Evolutionary conservation across 2,888 invertebrate species (phyloP).

Genomic region (Nowickia ferox): DNA sequence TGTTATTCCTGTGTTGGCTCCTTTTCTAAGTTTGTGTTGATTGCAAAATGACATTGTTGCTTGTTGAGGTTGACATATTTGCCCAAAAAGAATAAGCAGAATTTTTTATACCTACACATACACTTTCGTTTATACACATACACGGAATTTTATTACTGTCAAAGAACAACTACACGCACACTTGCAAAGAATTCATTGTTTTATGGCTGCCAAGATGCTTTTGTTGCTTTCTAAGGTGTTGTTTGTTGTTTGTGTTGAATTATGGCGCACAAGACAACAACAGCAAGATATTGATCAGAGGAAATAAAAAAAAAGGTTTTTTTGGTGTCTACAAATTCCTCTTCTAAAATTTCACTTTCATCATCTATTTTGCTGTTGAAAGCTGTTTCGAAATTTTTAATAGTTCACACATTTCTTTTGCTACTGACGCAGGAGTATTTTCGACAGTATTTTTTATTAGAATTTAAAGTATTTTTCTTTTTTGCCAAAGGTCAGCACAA

Average conservation of each 20-base stretch:
- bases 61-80: slow-evolving; percentile 46
- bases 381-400: slow-evolving; percentile 8
- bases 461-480: slow-evolving; percentile 7
- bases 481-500: slow-evolving; percentile 54
- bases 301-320: slow-evolving; percentile 17
- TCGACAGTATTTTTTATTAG: slow-evolving; percentile 21
- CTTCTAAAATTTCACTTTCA: slow-evolving; percentile 32
- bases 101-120: not conserved
- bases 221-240: not conserved
- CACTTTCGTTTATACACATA: not conserved
- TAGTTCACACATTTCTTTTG: not conserved
- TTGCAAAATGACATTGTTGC: slow-evolving; percentile 34
- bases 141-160: not conserved
- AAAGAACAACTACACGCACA: slow-evolving; percentile 7
- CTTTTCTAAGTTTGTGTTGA: not conserved
- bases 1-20: slow-evolving; percentile 23
- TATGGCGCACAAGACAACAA: not conserved
- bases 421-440: not conserved
- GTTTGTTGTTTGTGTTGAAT: not conserved
- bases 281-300: not conserved
- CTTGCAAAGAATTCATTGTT: slow-evolving; percentile 8
- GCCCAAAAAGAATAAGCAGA: not conserved
- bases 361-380: not conserved
- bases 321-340: slow-evolving; percentile 49
- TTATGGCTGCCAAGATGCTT: slow-evolving; percentile 1